Evolutionary conservation across 2,888 invertebrate species (phyloP).

Genomic region (Priocnemis perturbator): DNA sequence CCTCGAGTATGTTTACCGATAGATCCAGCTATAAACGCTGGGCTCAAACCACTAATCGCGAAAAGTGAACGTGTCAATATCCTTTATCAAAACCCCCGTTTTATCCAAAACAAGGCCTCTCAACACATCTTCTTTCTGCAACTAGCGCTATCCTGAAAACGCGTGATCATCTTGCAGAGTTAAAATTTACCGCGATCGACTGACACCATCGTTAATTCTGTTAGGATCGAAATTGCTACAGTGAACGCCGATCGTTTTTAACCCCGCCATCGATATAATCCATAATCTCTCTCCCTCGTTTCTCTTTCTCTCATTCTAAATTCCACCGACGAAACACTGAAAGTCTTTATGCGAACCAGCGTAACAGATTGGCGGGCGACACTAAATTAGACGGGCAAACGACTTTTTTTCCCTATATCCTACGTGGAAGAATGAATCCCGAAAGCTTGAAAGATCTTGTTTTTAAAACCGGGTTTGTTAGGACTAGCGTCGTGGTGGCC

Average conservation of each 20-base stretch:
- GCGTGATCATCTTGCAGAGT: conserved; percentile 10
- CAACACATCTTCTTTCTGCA: too few relatives aligned
- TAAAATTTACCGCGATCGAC: conserved; percentile 21
- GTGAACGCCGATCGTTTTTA: background rate
- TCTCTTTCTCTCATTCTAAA: conserved; percentile 18
- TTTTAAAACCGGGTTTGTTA: conserved; percentile 87
- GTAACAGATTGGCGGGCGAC: conserved; percentile 12
- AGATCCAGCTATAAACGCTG: conserved; percentile 16
- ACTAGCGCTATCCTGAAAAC: conserved; percentile 25
- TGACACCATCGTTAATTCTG: conserved; percentile 28
- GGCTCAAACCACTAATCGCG: too few relatives aligned
- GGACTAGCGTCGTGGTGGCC: conserved; percentile 76
- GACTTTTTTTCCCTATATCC: conserved; percentile 37
- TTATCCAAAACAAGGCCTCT: too few relatives aligned
- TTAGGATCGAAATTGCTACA: background rate
- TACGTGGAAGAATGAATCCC: conserved; percentile 83
- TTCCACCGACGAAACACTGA: conserved; percentile 1
- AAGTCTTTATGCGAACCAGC: too few relatives aligned
- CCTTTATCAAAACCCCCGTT: too few relatives aligned
- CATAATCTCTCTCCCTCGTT: conserved; percentile 15
- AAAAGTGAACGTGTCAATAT: too few relatives aligned
- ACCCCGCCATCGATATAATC: conserved; percentile 7
- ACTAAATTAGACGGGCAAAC: conserved; percentile 33
- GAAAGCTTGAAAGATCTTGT: conserved; percentile 90
- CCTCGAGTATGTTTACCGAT: conserved; percentile 28